Base-by-base conservation (phyloP, 1,140 invertebrate genomes). In the Dendrolimus punctatus region DNA sequence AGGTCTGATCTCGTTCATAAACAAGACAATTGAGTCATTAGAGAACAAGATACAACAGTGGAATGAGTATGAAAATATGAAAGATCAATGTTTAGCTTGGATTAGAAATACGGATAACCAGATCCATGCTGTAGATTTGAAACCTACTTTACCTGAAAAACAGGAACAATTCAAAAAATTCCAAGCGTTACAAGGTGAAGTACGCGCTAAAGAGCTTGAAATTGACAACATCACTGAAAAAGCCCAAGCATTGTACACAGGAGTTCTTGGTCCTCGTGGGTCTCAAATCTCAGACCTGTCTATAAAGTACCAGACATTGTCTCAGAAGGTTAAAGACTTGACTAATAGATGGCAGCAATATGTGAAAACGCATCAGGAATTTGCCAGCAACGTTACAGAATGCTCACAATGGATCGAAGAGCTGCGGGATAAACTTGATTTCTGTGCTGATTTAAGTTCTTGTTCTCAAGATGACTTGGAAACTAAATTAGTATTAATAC, bases 161-260 rank as follows among this genome's bases (percentile, higher is more conserved):
- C 93, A 95, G 73, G 87, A 92, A 8, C 95, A 97, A 63, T 87
- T 97, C 8, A 94, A 96, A 53, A 90, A 90, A 53, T 88, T 98
- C 10, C 90, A 95, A 80, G 87, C 85, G 36, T 81, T 97, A 8
- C 95, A 97, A 87, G 95, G 95, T 46, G 95, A 98, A 87, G 92
- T 98, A 5, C 88, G 93, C 41, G 94, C 95, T 2, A 96, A 97
- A 74, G 96, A 98, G 87, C 78, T 97, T 39, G 96, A 98, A 87
- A 95, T 98, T 56, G 97, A 99, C 71, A 92, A 93, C 48, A 92
- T 98, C 0, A 97, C 94, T 9, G 97, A 99, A 80, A 93, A 93
- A 62, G 95, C 95, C 5, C 96, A 98, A 75, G 91, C 94, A 55
- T 76, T 97, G 2, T 91, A 95, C 48, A 95, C 94, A 62, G 92